phyloP scores from a whole-genome alignment of 2,113 vertebrate genomes.

The Atrichornis clamosus region DNA sequence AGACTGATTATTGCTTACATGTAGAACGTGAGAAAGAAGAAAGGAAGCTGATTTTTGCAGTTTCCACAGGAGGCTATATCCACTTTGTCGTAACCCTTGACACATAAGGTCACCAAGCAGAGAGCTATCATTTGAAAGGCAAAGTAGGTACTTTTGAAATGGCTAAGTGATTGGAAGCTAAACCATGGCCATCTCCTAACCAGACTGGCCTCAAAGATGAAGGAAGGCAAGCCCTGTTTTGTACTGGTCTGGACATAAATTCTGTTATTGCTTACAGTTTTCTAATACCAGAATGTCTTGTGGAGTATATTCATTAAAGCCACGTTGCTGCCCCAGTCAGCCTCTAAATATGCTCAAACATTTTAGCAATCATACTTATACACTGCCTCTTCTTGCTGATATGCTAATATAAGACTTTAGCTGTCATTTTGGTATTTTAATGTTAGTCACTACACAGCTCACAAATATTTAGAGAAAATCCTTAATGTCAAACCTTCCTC shows the following conservation, averaged over 20 bases:
- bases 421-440: conserved; percentile 43
- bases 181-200: neutral
- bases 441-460: conserved; percentile 25
- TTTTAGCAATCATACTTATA: neutral
- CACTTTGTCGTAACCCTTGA: neutral
- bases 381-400: neutral
- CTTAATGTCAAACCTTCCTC: conserved; percentile 35
- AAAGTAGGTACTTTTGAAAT: neutral
- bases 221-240: neutral
- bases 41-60: conserved; percentile 18
- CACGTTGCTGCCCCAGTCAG: neutral
- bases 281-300: neutral
- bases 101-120: neutral
- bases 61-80: neutral
- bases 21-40: conserved; percentile 8
- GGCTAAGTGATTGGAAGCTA: neutral
- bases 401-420: conserved; percentile 7
- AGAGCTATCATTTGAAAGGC: neutral
- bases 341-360: neutral
- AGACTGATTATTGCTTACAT: neutral
- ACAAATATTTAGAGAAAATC: conserved; percentile 62
- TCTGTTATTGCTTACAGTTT: neutral
- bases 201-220: neutral
- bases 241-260: neutral
- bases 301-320: neutral